phyloP scores from a whole-genome alignment of 2,888 invertebrate species.

The Coronaproctus castanopsis region DNA sequence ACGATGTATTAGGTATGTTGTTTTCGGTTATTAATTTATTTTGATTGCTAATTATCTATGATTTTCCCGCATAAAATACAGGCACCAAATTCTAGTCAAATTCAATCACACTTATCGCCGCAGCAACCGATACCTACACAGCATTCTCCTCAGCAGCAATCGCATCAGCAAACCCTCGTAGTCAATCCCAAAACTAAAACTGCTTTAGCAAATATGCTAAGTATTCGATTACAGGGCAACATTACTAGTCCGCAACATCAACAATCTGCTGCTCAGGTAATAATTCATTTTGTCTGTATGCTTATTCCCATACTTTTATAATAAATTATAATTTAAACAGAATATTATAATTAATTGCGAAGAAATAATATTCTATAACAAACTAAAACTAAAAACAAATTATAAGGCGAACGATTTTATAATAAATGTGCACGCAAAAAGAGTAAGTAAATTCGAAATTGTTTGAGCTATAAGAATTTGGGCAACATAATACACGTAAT shows the following conservation, averaged over 20 bases:
- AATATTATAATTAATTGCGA: too few species aligned
- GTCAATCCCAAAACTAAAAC: constrained; percentile 85
- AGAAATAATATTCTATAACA: too few species aligned
- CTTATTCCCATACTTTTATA: background rate
- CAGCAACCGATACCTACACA: constrained; percentile 12
- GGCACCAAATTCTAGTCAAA: background rate
- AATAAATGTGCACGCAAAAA: too few species aligned
- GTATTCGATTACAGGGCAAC: constrained; percentile 43
- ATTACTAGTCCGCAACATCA: constrained; percentile 24
- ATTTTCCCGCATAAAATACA: background rate
- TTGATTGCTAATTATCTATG: background rate
- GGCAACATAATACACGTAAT: too few species aligned
- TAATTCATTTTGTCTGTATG: background rate
- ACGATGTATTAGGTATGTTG: too few species aligned
- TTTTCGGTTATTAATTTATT: too few species aligned
- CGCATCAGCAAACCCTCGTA: constrained; percentile 30
- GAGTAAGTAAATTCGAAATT: too few species aligned
- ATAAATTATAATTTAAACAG: background rate
- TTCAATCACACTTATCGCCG: background rate
- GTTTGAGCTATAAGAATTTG: too few species aligned
- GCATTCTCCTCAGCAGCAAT: constrained; percentile 15
- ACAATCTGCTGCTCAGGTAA: constrained; percentile 9
- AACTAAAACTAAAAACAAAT: too few species aligned
- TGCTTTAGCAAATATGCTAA: constrained; percentile 83
- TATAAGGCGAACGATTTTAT: too few species aligned